Evolutionary conservation across 1,140 invertebrate species (phyloP).

Genomic region (Neocloeon triangulifer): DNA sequence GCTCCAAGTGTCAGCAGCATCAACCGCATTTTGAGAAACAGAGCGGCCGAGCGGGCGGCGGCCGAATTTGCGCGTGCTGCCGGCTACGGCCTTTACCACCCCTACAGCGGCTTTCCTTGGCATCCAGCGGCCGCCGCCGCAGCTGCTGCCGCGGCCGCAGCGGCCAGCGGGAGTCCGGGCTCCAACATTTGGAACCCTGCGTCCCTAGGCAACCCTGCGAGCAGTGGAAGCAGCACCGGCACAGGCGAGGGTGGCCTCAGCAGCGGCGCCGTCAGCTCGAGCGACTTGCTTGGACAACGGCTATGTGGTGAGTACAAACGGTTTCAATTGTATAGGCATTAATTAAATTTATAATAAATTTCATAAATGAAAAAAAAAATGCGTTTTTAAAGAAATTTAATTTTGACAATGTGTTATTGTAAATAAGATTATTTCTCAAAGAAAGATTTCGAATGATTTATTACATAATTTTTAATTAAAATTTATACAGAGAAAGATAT

Average conservation of each 20-base stretch:
- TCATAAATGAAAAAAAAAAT: too few relatives aligned
- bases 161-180: conserved; percentile 21
- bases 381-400: too few relatives aligned
- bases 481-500: too few relatives aligned
- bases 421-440: too few relatives aligned
- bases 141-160: conserved; percentile 14
- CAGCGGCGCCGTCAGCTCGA: conserved; percentile 3
- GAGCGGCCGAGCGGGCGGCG: conserved; percentile 77
- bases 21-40: conserved; percentile 72
- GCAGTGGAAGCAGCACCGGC: conserved; percentile 19
- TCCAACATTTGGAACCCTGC: too few relatives aligned
- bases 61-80: conserved; percentile 80
- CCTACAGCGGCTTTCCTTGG: conserved; percentile 31
- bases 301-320: conserved; percentile 15
- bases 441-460: too few relatives aligned
- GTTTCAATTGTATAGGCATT: too few relatives aligned
- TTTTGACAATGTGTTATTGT: too few relatives aligned
- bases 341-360: too few relatives aligned
- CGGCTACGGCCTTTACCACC: conserved; percentile 58
- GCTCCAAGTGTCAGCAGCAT: conserved; percentile 78
- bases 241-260: conserved; percentile 16
- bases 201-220: conserved; percentile 1
- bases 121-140: conserved; percentile 16
- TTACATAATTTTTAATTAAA: too few relatives aligned
- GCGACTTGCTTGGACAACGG: conserved; percentile 12